Evolutionary conservation across 2,888 invertebrate genomes (phyloP).

Genomic region (Pammene aurita): DNA sequence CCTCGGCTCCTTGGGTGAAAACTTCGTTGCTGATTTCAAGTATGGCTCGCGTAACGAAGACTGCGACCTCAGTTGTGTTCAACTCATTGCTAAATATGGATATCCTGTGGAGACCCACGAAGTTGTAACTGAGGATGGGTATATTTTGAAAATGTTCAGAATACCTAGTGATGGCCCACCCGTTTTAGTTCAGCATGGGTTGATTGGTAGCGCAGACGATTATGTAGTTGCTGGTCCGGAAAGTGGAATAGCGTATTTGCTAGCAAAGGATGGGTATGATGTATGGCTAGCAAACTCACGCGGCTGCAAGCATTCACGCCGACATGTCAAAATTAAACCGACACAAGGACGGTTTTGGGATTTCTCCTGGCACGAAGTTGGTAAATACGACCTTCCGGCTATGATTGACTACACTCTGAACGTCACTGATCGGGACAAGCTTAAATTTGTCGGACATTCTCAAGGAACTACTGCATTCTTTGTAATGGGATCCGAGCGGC

Average conservation of each 20-base stretch:
- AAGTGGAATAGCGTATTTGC: slow-evolving; percentile 66
- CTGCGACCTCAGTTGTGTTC: slow-evolving; percentile 50
- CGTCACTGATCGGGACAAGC: slow-evolving; percentile 73
- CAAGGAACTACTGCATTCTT: slow-evolving; percentile 85
- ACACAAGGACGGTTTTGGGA: slow-evolving; percentile 82
- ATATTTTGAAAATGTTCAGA: slow-evolving; percentile 59
- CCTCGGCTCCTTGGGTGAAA: slow-evolving; percentile 49
- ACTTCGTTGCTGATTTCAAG: slow-evolving; percentile 51
- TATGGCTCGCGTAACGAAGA: slow-evolving; percentile 59
- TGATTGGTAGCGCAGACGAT: slow-evolving; percentile 66
- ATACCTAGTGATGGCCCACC: slow-evolving; percentile 60
- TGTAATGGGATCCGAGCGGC: slow-evolving; percentile 78
- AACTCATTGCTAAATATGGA: slow-evolving; percentile 61
- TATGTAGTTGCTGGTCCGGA: slow-evolving; percentile 63
- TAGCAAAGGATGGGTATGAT: slow-evolving; percentile 86
- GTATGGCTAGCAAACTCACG: slow-evolving; percentile 92
- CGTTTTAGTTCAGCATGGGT: slow-evolving; percentile 69
- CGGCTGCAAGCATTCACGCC: slow-evolving; percentile 87
- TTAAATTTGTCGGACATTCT: slow-evolving; percentile 89
- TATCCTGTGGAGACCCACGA: slow-evolving; percentile 56
- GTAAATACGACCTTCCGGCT: slow-evolving; percentile 88
- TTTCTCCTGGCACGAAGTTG: slow-evolving; percentile 92
- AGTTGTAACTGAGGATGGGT: slow-evolving; percentile 64
- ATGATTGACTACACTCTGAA: slow-evolving; percentile 88
- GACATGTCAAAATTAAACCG: slow-evolving; percentile 73